A percentile compares a stretch with the other conserved stretches of the same genome.
Evolutionary conservation across 2,888 invertebrate genomes (phyloP).

Genomic region (Plebejus anna): DNA sequence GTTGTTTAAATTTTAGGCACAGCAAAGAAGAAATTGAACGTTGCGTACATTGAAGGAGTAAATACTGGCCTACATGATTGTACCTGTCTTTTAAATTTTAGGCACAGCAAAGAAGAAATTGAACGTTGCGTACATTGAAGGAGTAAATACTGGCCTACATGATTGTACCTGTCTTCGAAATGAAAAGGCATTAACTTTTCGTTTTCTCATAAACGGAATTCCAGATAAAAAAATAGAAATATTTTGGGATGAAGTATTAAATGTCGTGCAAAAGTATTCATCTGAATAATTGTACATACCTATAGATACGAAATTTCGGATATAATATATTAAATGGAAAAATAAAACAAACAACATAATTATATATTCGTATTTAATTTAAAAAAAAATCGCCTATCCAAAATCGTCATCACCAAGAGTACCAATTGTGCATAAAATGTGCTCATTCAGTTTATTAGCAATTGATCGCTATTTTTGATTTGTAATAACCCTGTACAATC

Average conservation of each 20-base stretch:
- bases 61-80: background rate
- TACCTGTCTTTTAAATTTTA: background rate
- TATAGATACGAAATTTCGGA: background rate
- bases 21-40: background rate
- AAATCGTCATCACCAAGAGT: background rate
- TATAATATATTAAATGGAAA: background rate
- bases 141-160: background rate
- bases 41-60: slow-evolving; percentile 1
- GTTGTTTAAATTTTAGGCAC: background rate
- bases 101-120: background rate
- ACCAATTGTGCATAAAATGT: too few species aligned
- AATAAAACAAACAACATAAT: background rate
- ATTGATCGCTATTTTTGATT: too few species aligned
- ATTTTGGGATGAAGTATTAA: slow-evolving; percentile 9
- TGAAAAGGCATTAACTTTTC: slow-evolving; percentile 20
- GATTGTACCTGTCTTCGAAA: background rate
- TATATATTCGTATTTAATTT: background rate
- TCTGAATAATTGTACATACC: slow-evolving; percentile 7
- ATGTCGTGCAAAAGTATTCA: slow-evolving; percentile 14
- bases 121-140: background rate
- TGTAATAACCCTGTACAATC: too few species aligned
- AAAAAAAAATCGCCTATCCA: background rate
- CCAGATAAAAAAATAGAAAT: slow-evolving; percentile 11
- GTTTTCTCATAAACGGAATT: slow-evolving; percentile 11
- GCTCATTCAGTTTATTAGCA: too few species aligned